phyloP scores from a whole-genome alignment of 2,888 invertebrate species.

The Drosophila picticornis region DNA sequence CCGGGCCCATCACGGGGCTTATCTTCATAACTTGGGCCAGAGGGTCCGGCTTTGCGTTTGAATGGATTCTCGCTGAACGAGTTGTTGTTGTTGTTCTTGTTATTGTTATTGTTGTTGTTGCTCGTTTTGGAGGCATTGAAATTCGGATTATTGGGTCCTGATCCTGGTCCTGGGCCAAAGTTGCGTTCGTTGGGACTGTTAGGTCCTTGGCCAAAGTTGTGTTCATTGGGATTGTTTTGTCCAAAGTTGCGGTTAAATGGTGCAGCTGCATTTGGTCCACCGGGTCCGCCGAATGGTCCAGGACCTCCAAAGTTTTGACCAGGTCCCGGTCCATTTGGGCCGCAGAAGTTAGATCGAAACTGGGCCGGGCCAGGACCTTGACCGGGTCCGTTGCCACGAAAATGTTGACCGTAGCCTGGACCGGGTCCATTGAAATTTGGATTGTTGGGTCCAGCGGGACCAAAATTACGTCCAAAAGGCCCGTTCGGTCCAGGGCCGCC shows the following conservation, averaged over 20 bases:
- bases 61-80: conserved; percentile 73
- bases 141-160: conserved; percentile 32
- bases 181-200: conserved; percentile 33
- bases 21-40: conserved; percentile 43
- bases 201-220: conserved; percentile 39
- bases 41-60: conserved; percentile 60
- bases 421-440: conserved; percentile 42
- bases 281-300: conserved; percentile 36
- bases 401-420: conserved; percentile 31
- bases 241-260: conserved; percentile 26
- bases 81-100: conserved; percentile 25
- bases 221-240: conserved; percentile 35
- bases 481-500: conserved; percentile 33
- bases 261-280: conserved; percentile 14
- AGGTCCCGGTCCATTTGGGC: conserved; percentile 41
- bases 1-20: conserved; percentile 28
- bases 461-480: conserved; percentile 42
- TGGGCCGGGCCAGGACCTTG: conserved; percentile 28
- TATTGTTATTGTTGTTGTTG: conserved; percentile 28
- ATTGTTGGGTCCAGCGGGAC: conserved; percentile 41
- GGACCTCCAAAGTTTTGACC: conserved; percentile 36
- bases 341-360: conserved; percentile 49
- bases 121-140: conserved; percentile 33
- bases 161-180: conserved; percentile 33
- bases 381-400: conserved; percentile 31